These are phyloP conservation scores for Zingel zingel DNA, from an alignment of 2,113 vertebrate species.

Conservation along the genomic window DNA sequence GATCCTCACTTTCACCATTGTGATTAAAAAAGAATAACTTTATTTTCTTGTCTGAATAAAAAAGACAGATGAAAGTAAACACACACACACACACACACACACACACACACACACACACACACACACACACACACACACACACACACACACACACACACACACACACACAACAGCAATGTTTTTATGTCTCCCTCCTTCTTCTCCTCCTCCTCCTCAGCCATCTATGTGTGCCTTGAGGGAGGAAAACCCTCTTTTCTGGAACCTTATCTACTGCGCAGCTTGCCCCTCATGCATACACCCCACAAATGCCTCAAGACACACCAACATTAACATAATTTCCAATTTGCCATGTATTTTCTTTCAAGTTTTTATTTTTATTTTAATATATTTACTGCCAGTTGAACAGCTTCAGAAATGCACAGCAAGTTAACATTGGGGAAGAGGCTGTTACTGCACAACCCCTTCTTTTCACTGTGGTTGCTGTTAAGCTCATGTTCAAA, in stretches of 20 bases:
- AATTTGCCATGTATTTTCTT: slow-evolving; percentile 68
- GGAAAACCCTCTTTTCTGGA: slow-evolving; percentile 74
- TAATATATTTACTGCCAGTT: slow-evolving; percentile 49
- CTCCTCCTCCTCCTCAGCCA: slow-evolving; percentile 30
- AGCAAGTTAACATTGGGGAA: slow-evolving; percentile 29
- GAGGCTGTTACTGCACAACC: not conserved
- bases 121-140: slow-evolving; percentile 24
- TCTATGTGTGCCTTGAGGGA: slow-evolving; percentile 70
- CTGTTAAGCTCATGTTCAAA: slow-evolving; percentile 14
- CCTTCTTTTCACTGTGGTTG: not conserved
- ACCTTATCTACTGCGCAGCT: slow-evolving; percentile 69
- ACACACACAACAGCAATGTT: slow-evolving; percentile 25
- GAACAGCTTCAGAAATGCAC: slow-evolving; percentile 32
- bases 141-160: slow-evolving; percentile 25
- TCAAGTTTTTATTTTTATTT: slow-evolving; percentile 23
- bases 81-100: slow-evolving; percentile 19
- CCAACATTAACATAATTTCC: slow-evolving; percentile 81
- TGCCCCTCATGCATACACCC: slow-evolving; percentile 62
- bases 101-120: slow-evolving; percentile 23
- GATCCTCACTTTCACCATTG: slow-evolving; percentile 24
- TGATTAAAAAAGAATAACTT: slow-evolving; percentile 29
- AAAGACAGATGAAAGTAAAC: slow-evolving; percentile 62
- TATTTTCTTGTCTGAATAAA: slow-evolving; percentile 49
- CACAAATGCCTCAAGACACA: slow-evolving; percentile 69
- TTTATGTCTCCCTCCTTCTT: slow-evolving; percentile 26